A percentile compares a stretch with the other conserved stretches of the same genome.
phyloP scores from a whole-genome alignment of 2,888 invertebrate species.

The Caradrina kadenii region DNA sequence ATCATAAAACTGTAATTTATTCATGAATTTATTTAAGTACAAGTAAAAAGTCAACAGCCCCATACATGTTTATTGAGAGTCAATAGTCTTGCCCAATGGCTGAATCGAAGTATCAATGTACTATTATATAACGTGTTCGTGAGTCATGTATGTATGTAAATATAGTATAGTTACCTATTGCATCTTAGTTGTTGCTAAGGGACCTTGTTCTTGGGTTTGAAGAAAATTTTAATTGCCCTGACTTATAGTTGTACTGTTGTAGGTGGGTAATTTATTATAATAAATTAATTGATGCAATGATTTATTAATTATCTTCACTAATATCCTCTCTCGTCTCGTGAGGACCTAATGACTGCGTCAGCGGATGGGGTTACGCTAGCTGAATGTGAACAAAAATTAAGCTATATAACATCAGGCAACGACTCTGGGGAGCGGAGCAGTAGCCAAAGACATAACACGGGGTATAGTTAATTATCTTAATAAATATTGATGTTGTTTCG shows the following conservation, averaged over 20 bases:
- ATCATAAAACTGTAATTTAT: slow-evolving; percentile 17
- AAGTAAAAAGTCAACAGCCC: slow-evolving; percentile 30
- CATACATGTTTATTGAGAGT: slow-evolving; percentile 17
- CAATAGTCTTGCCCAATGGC: slow-evolving; percentile 18
- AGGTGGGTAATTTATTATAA: not conserved
- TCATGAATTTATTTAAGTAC: slow-evolving; percentile 1
- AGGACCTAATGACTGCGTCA: too few relatives aligned
- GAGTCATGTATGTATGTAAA: slow-evolving; percentile 30
- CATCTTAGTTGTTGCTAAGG: slow-evolving; percentile 19
- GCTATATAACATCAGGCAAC: too few relatives aligned
- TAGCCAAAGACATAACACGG: too few relatives aligned
- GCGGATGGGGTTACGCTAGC: too few relatives aligned
- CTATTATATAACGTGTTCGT: slow-evolving; percentile 27
- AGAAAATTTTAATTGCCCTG: not conserved
- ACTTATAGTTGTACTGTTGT: not conserved
- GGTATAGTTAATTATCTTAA: too few relatives aligned
- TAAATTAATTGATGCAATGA: not conserved
- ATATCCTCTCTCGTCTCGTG: too few relatives aligned
- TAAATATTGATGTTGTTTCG: too few relatives aligned
- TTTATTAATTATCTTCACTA: too few relatives aligned
- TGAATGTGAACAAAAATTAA: too few relatives aligned
- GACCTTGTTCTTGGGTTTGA: not conserved
- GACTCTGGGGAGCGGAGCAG: too few relatives aligned
- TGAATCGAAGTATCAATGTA: slow-evolving; percentile 28
- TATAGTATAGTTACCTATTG: slow-evolving; percentile 16